phyloP scores from a whole-genome alignment of 1,140 invertebrate species.

The Pseudomyrmex cubaensis region DNA sequence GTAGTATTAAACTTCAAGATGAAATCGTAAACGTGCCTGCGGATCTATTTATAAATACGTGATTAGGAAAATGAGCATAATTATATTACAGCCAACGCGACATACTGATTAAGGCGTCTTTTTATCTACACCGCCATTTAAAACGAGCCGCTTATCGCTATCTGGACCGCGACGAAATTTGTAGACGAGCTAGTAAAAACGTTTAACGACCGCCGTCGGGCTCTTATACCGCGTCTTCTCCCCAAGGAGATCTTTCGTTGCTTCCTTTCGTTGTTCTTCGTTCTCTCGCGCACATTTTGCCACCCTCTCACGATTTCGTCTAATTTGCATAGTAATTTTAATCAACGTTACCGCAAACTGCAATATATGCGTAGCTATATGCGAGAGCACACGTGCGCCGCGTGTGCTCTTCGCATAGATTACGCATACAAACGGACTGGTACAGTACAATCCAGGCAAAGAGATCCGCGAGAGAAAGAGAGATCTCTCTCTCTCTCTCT shows the following conservation, averaged over 20 bases:
- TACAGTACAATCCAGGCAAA: conserved; percentile 44
- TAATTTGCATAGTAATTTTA: conserved; percentile 81
- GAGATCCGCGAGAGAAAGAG: conserved; percentile 21
- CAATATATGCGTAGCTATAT: conserved; percentile 47
- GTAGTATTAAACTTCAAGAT: not conserved
- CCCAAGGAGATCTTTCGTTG: conserved; percentile 5
- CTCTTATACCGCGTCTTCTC: not conserved
- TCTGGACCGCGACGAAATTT: conserved; percentile 33
- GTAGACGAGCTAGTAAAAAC: conserved; percentile 46
- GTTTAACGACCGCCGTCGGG: conserved; percentile 36
- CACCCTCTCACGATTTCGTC: conserved; percentile 42
- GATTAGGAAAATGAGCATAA: conserved; percentile 18
- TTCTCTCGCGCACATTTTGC: conserved; percentile 29
- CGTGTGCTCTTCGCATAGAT: conserved; percentile 55
- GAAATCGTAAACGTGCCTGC: not conserved
- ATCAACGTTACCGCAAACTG: conserved; percentile 76
- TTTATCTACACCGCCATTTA: conserved; percentile 27
- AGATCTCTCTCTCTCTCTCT: conserved; percentile 42
- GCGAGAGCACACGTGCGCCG: conserved; percentile 9
- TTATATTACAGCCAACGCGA: conserved; percentile 34
- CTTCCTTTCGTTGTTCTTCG: conserved; percentile 18
- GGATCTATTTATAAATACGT: not conserved
- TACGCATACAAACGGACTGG: conserved; percentile 36
- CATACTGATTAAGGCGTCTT: conserved; percentile 28
- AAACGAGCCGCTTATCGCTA: conserved; percentile 37